Evolutionary conservation across 2,888 invertebrate genomes (phyloP).

Genomic region (Entomobrya multifasciata): DNA sequence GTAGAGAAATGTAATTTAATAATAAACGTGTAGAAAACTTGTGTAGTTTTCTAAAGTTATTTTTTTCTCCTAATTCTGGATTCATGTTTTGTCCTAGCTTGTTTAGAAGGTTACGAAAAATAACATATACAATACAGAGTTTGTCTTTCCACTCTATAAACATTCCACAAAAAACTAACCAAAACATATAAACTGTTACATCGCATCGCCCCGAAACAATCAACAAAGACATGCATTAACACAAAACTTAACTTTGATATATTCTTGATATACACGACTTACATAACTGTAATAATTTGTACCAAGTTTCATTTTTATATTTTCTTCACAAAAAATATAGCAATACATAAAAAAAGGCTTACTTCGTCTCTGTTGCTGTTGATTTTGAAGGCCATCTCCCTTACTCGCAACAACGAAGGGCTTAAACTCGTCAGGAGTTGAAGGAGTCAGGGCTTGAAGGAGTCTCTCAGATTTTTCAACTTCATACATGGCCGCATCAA

Average conservation of each 20-base stretch:
- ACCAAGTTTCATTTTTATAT: neutral
- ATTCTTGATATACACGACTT: too few relatives aligned
- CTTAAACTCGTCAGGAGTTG: conserved; percentile 79
- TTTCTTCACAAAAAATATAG: neutral
- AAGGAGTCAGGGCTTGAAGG: conserved; percentile 82
- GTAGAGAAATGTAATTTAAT: conserved; percentile 53
- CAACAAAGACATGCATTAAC: too few relatives aligned
- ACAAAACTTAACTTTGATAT: too few relatives aligned
- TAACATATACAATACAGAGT: too few relatives aligned
- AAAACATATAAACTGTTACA: neutral
- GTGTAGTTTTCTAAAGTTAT: conserved; percentile 38
- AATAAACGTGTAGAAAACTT: conserved; percentile 52
- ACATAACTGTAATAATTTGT: too few relatives aligned
- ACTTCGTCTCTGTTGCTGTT: conserved; percentile 58
- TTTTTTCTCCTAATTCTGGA: conserved; percentile 12
- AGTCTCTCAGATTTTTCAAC: conserved; percentile 91
- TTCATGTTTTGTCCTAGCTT: too few relatives aligned
- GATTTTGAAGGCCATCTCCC: conserved; percentile 2
- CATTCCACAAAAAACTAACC: neutral
- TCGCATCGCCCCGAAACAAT: too few relatives aligned
- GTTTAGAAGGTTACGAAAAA: too few relatives aligned
- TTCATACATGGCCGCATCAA: conserved; percentile 93
- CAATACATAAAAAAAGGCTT: conserved; percentile 16
- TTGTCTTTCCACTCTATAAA: neutral
- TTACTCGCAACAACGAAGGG: conserved; percentile 73